Conservation (phyloP, 2,888 invertebrate genomes). For the Conomelus anceps region DNA sequence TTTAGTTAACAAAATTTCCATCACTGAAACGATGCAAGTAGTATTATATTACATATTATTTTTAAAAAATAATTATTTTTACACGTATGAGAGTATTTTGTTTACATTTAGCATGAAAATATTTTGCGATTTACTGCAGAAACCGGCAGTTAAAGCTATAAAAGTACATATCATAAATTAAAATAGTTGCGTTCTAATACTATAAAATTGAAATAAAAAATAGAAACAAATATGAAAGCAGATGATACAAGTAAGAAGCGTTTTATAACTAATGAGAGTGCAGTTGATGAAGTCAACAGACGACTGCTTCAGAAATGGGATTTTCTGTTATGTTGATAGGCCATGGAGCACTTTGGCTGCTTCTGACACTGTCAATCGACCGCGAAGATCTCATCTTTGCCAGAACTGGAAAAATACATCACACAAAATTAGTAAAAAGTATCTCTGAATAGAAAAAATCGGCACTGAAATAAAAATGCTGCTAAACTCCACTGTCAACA, state of each 20-base stretch:
- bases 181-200: background rate
- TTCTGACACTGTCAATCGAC: constrained; percentile 41
- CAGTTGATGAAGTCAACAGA: constrained; percentile 51
- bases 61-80: background rate
- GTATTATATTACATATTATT: background rate
- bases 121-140: background rate
- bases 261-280: constrained; percentile 2
- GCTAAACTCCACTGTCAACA: too few relatives aligned
- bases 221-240: background rate
- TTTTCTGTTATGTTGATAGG: constrained; percentile 71
- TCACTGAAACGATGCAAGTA: background rate
- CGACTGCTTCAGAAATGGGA: constrained; percentile 67
- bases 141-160: background rate
- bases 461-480: too few relatives aligned
- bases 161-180: background rate
- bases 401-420: background rate
- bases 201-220: constrained; percentile 3
- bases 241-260: background rate
- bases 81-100: background rate
- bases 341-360: constrained; percentile 50
- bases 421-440: background rate
- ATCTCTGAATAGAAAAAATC: too few relatives aligned
- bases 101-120: background rate
- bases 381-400: constrained; percentile 29
- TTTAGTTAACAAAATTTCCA: background rate